These are phyloP conservation scores for Hemistola chrysoprasaria DNA, from an alignment of 2,888 invertebrate species.

Conservation along the genomic window DNA sequence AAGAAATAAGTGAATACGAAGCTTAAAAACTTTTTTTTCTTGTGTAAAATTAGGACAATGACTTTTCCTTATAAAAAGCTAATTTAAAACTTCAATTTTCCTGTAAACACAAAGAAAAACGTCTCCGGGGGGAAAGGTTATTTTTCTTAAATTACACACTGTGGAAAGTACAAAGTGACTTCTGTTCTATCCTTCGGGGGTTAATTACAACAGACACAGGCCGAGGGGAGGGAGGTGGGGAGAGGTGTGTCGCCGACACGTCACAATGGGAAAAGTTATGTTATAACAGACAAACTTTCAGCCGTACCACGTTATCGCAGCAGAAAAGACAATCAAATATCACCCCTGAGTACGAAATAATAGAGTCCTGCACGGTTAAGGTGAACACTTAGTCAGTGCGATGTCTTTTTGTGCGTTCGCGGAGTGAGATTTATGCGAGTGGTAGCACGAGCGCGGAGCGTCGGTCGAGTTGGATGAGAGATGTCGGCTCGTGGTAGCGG, in stretches of 20 bases:
- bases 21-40: too few relatives aligned
- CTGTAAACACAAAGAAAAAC: slow-evolving; percentile 17
- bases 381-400: slow-evolving; percentile 29
- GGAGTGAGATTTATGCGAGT: slow-evolving; percentile 54
- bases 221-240: slow-evolving; percentile 1
- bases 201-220: slow-evolving; percentile 46
- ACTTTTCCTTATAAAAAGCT: neutral
- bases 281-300: slow-evolving; percentile 58
- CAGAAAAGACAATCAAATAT: slow-evolving; percentile 32
- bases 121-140: slow-evolving; percentile 28
- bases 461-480: too few relatives aligned
- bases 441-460: slow-evolving; percentile 34
- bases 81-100: slow-evolving; percentile 10
- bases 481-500: slow-evolving; percentile 43
- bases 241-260: slow-evolving; percentile 42
- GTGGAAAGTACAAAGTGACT: slow-evolving; percentile 39
- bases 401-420: slow-evolving; percentile 50
- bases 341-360: slow-evolving; percentile 32
- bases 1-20: too few relatives aligned
- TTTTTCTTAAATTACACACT: slow-evolving; percentile 44
- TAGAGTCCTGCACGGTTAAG: slow-evolving; percentile 30
- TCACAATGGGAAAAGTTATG: slow-evolving; percentile 67
- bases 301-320: slow-evolving; percentile 32
- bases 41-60: neutral
- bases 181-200: slow-evolving; percentile 34